Evolutionary conservation across 2,113 vertebrate species (phyloP).

Genomic region (Stercorarius parasiticus): DNA sequence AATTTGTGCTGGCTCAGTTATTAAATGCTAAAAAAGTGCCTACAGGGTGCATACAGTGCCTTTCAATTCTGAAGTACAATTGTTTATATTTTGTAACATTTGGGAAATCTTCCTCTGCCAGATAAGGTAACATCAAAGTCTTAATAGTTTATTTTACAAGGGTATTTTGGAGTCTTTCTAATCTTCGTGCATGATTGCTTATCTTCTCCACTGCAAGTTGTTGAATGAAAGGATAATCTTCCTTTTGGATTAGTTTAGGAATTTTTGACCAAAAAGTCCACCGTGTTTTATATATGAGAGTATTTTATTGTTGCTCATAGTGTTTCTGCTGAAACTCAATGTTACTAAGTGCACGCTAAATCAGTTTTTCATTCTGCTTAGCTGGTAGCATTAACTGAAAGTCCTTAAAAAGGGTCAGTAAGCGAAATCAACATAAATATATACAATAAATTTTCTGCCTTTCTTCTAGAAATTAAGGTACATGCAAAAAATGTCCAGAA

Average conservation of each 20-base stretch:
- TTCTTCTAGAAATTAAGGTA: neutral
- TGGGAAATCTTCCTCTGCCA: neutral
- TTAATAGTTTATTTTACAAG: neutral
- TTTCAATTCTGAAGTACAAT: neutral
- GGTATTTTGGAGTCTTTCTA: neutral
- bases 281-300: neutral
- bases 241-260: neutral
- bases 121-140: slow-evolving; percentile 11
- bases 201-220: neutral
- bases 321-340: neutral
- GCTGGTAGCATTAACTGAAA: neutral
- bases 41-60: neutral
- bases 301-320: neutral
- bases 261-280: neutral
- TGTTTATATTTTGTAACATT: neutral
- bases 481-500: neutral
- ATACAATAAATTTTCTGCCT: neutral
- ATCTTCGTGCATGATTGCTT: neutral
- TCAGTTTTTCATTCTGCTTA: neutral
- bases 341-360: neutral
- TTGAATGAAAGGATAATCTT: slow-evolving; percentile 11
- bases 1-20: neutral
- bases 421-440: neutral
- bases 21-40: neutral
- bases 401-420: neutral